Evolutionary conservation across 2,888 invertebrate species (phyloP), one percentile per base, ranked within the genome.

Genomic region (Argyresthia albistria): DNA sequence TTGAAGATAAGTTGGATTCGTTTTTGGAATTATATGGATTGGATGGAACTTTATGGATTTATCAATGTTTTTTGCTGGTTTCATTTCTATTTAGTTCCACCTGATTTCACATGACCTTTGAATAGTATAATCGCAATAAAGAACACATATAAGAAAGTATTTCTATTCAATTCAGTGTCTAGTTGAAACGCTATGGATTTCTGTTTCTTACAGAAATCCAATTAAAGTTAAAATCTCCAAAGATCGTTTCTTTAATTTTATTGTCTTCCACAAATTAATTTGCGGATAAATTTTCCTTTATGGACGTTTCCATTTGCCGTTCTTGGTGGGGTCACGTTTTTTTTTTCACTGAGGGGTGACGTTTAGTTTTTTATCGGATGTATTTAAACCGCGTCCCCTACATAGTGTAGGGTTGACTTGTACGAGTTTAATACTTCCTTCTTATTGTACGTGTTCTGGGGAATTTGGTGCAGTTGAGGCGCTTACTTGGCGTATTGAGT

Each of bases 201-300:
- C 6, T 12, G 6, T 11, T 11, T 10, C 10, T 12, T 10, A 47
- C 11, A 25, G 35, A 35, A 47, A 25, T 25, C 25, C 25, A 47
- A 25, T 10, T 10, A 47, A 47, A 47, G 35, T 36, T 35, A 47
- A 47, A 47, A 47, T 47, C 54, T 25, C 25, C 25, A 52, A 35
- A 9, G 37, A 39, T 48, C 61, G 58, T 68, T 63, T 59, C 62
- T 71, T 71, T 72, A 73, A 78, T 75, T 79, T 76, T 68, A 77
- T 78, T 75, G 72, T 61, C 59, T 60, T 70, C 61, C 72, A 70
- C 81, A 84, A 87, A 86, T 87, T 87, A 86, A 87, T 87, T 87
- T 83, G 78, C 70, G 77, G 80, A 86, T 83, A 86, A 84, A 84
- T 87, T 86, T 80, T 76, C 79, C 70, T 82, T 78, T 80, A 84